These are phyloP conservation scores for Netelia fuscicornis DNA, from an alignment of 2,888 invertebrate genomes.

Conservation along the genomic window DNA sequence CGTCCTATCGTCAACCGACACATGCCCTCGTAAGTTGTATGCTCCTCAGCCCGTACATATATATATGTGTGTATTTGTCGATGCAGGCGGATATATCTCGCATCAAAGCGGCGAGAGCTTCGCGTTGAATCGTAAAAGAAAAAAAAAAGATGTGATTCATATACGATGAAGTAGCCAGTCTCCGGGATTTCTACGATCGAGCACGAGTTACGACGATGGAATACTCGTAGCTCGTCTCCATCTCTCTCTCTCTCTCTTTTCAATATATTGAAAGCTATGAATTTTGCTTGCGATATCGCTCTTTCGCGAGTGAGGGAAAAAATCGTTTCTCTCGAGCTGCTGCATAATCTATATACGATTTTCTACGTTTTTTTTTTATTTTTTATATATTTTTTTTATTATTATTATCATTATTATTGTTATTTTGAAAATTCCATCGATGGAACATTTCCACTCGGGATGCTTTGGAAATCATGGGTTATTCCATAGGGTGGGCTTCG, in stretches of 20 bases:
- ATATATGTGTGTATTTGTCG: conserved; percentile 4
- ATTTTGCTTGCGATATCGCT: conserved; percentile 28
- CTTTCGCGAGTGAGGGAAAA: conserved; percentile 22
- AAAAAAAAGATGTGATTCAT: conserved; percentile 44
- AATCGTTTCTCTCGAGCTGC: conserved; percentile 7
- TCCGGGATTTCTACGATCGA: conserved; percentile 49
- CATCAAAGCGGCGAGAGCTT: conserved; percentile 26
- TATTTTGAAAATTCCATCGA: conserved; percentile 7
- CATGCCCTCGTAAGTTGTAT: neutral
- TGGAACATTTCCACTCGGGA: conserved; percentile 29
- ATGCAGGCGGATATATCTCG: conserved; percentile 12
- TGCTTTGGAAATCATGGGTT: conserved; percentile 27
- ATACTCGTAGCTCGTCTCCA: conserved; percentile 9
- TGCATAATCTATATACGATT: conserved; percentile 21
- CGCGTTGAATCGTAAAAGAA: conserved; percentile 43
- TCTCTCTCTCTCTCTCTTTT: conserved; percentile 15
- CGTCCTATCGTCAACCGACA: neutral
- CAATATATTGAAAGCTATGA: conserved; percentile 47
- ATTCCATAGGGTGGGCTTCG: conserved; percentile 49
- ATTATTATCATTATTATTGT: conserved; percentile 30
- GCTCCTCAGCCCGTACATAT: neutral
- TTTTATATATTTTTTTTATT: conserved; percentile 30
- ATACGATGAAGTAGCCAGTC: conserved; percentile 53
- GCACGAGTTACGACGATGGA: conserved; percentile 46
- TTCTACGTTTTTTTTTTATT: conserved; percentile 8